Conservation (phyloP, 1,140 invertebrate species). For the Daktulosphaira vitifoliae region DNA sequence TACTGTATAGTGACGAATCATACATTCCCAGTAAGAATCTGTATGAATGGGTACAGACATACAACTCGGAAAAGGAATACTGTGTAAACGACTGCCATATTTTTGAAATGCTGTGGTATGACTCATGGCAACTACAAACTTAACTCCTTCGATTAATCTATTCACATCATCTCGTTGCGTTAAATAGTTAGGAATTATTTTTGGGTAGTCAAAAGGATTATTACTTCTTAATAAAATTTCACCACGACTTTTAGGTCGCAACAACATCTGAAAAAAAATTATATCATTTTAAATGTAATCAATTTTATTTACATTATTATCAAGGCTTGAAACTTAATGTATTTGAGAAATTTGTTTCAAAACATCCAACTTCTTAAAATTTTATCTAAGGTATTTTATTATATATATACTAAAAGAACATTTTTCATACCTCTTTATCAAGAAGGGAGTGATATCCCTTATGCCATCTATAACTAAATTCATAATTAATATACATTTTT, state of each 20-base stretch:
- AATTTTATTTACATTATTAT: too few relatives aligned
- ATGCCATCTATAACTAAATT: too few relatives aligned
- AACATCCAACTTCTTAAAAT: too few relatives aligned
- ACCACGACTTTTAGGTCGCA: slow-evolving; percentile 63
- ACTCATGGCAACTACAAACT: slow-evolving; percentile 64
- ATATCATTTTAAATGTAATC: too few relatives aligned
- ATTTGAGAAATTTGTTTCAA: too few relatives aligned
- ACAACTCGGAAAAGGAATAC: slow-evolving; percentile 62
- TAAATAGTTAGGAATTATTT: slow-evolving; percentile 89
- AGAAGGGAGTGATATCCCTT: too few relatives aligned
- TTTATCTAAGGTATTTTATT: too few relatives aligned
- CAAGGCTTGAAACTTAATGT: too few relatives aligned
- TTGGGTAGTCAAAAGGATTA: slow-evolving; percentile 82
- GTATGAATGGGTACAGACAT: slow-evolving; percentile 54
- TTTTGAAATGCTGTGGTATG: slow-evolving; percentile 59
- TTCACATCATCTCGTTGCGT: slow-evolving; percentile 68
- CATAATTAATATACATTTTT: too few relatives aligned
- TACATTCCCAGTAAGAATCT: slow-evolving; percentile 73
- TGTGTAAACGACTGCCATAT: slow-evolving; percentile 59
- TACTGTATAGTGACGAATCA: slow-evolving; percentile 67
- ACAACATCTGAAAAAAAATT: slow-evolving; percentile 50
- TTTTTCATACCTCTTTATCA: too few relatives aligned
- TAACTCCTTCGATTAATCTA: slow-evolving; percentile 71
- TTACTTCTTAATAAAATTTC: slow-evolving; percentile 65
- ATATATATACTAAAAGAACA: too few relatives aligned